Evolutionary conservation across 2,113 vertebrate species (phyloP), one percentile per base, ranked within the genome.

Genomic region (Daboia siamensis): DNA sequence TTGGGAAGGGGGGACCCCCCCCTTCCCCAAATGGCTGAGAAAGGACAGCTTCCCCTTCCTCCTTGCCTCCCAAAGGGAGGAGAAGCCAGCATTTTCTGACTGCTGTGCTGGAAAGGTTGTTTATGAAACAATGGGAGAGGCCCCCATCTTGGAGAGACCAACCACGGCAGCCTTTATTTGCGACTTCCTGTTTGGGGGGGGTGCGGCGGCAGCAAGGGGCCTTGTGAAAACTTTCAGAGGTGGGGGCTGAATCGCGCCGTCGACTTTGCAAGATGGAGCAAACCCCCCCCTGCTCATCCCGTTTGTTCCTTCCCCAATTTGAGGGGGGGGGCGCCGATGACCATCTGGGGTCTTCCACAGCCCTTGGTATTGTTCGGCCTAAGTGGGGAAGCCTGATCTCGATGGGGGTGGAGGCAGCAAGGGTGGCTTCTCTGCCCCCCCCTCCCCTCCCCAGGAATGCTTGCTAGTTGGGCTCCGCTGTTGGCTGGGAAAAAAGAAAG

Each of bases 401-500:
- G 94, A 93, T 23, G 4, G 84, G n/a, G 48, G 44, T 24, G 3
- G 1, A 3, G 24, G 59, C 24, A 1, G 57, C 55, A 59, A 5
- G 39, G 29, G 26, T n/a, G 17, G 2, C 26, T 57, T 64, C n/a
- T 24, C 48, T 44, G 57, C 26, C 54, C 6, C 86, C 86, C 24
- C 44, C 33, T 74, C 29, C 88, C 88, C 48, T 15, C 92, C 51
- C 48, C 48, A 90, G 89, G 92, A 90, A 90, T 93, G 92, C 89
- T 94, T 96, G 94, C 95, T 95, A 94, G 95, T 92, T 93, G 95
- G 96, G 96, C 94, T 93, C 94, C 94, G 93, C 96, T 92, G 88
- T n/a, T 89, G 64, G 69, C 91, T 87, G 92, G 61, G 95, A 96
- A 97, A 96, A 97, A 96, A 96, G 94, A 95, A 95, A 93, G 94